Conservation (phyloP, 2,797 vertebrate species). For the Sylvia borin region DNA sequence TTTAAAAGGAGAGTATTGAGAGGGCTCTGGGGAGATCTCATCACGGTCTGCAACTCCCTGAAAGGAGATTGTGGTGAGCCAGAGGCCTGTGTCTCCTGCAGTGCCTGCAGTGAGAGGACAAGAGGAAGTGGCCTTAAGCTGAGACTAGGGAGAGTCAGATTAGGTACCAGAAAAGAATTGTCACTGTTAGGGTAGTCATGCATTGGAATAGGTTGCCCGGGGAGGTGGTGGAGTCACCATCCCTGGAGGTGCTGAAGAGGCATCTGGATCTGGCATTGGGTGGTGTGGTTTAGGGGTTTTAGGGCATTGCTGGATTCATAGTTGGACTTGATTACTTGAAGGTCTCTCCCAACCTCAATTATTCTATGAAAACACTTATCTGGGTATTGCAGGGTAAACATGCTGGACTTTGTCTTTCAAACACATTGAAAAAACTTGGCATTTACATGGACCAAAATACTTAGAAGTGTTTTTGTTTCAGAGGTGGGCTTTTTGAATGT, state of each 20-base stretch:
- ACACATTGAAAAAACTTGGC: not conserved
- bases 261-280: not conserved
- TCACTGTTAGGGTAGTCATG: not conserved
- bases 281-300: not conserved
- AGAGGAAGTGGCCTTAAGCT: not conserved
- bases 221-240: too few relatives aligned
- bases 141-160: not conserved
- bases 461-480: not conserved
- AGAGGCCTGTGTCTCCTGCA: fast-evolving
- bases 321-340: not conserved
- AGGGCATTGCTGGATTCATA: not conserved
- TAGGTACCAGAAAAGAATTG: not conserved
- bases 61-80: not conserved
- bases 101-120: not conserved
- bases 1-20: not conserved
- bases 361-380: not conserved
- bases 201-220: not conserved
- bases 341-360: not conserved
- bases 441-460: not conserved
- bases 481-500: not conserved
- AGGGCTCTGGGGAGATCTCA: not conserved
- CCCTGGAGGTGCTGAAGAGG: not conserved
- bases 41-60: not conserved
- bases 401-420: not conserved
- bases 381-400: not conserved